Base-by-base conservation (phyloP, 1,140 invertebrate species). In the Drosophila athabasca region DNA sequence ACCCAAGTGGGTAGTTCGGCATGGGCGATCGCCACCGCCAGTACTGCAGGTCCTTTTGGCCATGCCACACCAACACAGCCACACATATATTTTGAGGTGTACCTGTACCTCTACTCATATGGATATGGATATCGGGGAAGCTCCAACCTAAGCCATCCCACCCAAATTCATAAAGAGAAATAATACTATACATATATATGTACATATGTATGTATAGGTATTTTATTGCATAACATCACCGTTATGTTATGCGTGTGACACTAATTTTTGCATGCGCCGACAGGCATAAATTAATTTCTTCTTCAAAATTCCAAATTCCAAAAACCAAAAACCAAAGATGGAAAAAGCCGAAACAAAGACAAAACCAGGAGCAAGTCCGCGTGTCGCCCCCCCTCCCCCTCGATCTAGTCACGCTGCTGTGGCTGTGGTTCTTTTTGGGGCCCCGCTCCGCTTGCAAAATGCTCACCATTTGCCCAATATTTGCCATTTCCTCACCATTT, bases 221-320 rank as follows among this genome's bases (percentile, higher is more conserved):
- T 71, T 61, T 62, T 53, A 65, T 71, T 74, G 68, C 83, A 88
- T 88, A 76, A 88, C 66, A 73, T 76, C n/a, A 77, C 83, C 84
- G 83, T 88, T 88, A 88, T 83, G 83, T 88, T 88, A 88, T 83
- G 72, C 84, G 79, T 79, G 55, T 82, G 83, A 88, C 84, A 88
- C 79, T 88, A 88, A 88, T 88, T 88, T 88, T 88, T 76, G 79
- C 84, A 79, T 76, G 60, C 74, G 52, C 54, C 62, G 60, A 71
- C 55, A 19, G 50, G 6, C 66, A 78, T 73, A 78, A 85, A 87
- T 79, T 79, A 78, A 87, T 87, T 75, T 82, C 55, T 82, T 71
- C 73, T 54, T 41, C 54, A 44, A 22, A 19, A 31, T 31, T 31
- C 31, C 31, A 48, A 3, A 51, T 15, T 11, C 31, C 31, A 35